Base-by-base conservation (phyloP, 2,113 vertebrate species). In the Drymodes brunneopygia region DNA sequence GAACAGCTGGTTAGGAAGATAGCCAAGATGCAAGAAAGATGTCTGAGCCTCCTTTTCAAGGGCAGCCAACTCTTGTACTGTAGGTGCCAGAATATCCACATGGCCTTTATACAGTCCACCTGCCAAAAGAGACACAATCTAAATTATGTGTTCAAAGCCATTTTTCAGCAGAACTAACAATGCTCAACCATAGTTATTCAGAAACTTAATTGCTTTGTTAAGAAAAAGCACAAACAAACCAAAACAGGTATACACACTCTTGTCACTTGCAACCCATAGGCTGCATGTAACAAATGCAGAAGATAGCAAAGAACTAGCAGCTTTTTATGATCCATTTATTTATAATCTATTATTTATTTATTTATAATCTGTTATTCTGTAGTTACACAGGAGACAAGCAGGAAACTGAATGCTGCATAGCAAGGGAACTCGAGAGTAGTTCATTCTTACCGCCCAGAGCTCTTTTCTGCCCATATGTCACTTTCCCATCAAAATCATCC, bases 401-500 rank as follows among this genome's bases (percentile, higher is more conserved):
- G 15, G 16, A 81, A 78, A 73, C 10, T 7, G 11, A 60, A 40
- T 29, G 58, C 0, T 72, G 25, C 16, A 29, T 2, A 65, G 27
- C 33, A 71, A 48, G 7, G 12, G 27, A 87, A 92, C 11, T 42
- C 4, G 9, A 42, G 11, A 90, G 25, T 1, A 80, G 19, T 8
- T 81, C 2, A 56, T 12, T 48, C 98, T 96, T 96, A 99, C 99
- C 99, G 57, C 98, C 99, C 66, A 96, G 7, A 23, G 98, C 97
- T 83, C 98, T 98, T 83, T 98, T 99, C 80, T 99, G 98, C n/a
- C 99, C 99, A 9, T 99, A 99, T 10, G 98, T 98, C 81, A 99
- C 99, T 81, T 99, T 99, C 44, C 99, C 99, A 89, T 99, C 99
- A 97, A 99, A 99, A 51, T 99, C 99, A 94, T 99, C 99, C 81